Evolutionary conservation across 2,797 vertebrate genomes (phyloP), one percentile per base, ranked within the genome.

Genomic region (Toxotes lorentzi): DNA sequence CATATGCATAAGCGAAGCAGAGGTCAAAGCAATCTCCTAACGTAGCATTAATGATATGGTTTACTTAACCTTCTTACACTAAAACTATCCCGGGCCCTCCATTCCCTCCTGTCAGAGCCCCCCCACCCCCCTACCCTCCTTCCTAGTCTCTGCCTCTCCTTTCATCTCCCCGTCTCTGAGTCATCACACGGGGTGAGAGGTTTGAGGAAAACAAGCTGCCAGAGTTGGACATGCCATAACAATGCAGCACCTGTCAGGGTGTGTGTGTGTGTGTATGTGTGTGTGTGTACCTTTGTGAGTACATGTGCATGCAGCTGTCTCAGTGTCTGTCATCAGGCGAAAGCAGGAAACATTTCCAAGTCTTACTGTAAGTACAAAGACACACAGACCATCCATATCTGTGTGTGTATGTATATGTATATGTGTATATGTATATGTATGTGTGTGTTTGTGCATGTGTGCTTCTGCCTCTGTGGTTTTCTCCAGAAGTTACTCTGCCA

Each of bases 171-270:
- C 77, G 21, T 85, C 88, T 91, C 84, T 90, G 87, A 92, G 86
- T 93, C 94, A 93, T 88, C 87, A 87, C 81, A 70, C 81, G 43
- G 82, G 90, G 87, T 83, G 90, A 89, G 88, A 92, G 86, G 90
- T 91, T 89, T 91, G 79, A 89, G 76, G 78, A 84, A 92, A 91
- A 93, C 92, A 91, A 92, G 89, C 87, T 91, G 88, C 86, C 89
- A 88, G 77, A 89, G 81, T 88, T 85, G 86, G 91, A 86, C 88
- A 84, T 80, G 79, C 73, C 82, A 84, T 88, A 93, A 92, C 90
- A 93, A 92, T 88, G 91, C 85, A 72, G 89, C 85, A 92, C 86
- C 86, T 86, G 83, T 89, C 85, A 85, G 75, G 3, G 63, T 69
- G 41, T 83, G 76, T 35, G 40, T 74, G 79, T 30, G 5, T 56